phyloP scores from a whole-genome alignment of 2,888 invertebrate species.

The Kryphioiulus occultus region DNA sequence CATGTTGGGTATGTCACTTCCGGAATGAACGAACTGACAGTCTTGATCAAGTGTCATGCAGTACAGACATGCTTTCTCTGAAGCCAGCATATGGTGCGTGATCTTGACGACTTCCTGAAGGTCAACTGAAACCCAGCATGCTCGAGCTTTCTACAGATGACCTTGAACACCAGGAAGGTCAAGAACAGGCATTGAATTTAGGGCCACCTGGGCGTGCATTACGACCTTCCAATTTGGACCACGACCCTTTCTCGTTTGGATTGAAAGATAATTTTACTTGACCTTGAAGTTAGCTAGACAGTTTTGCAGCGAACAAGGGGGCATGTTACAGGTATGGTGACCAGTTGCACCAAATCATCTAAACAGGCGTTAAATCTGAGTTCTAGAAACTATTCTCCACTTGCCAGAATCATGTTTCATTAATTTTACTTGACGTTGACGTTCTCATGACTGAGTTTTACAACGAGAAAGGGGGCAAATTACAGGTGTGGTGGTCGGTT shows the following conservation, averaged over 20 bases:
- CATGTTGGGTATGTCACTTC: neutral
- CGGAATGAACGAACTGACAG: neutral
- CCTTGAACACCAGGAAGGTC: neutral
- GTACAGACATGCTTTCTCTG: neutral
- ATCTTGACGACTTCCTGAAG: neutral
- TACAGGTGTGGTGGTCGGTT: too few relatives aligned
- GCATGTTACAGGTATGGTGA: too few relatives aligned
- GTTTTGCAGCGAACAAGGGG: neutral
- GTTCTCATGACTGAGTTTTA: too few relatives aligned
- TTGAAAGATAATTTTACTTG: neutral
- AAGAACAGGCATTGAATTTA: neutral
- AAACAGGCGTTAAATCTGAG: too few relatives aligned
- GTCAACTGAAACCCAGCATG: neutral
- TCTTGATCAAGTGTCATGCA: neutral
- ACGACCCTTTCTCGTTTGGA: neutral
- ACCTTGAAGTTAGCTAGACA: neutral
- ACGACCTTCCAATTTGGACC: neutral
- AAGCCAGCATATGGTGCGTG: neutral
- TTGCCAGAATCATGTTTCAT: too few relatives aligned
- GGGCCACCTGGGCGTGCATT: neutral
- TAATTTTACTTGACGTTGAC: too few relatives aligned
- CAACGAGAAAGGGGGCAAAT: too few relatives aligned
- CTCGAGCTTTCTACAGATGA: neutral
- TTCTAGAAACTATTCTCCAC: too few relatives aligned
- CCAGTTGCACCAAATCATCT: too few relatives aligned